Base-by-base conservation (phyloP, 1,140 invertebrate species). In the Cardiocondyla obscurior region DNA sequence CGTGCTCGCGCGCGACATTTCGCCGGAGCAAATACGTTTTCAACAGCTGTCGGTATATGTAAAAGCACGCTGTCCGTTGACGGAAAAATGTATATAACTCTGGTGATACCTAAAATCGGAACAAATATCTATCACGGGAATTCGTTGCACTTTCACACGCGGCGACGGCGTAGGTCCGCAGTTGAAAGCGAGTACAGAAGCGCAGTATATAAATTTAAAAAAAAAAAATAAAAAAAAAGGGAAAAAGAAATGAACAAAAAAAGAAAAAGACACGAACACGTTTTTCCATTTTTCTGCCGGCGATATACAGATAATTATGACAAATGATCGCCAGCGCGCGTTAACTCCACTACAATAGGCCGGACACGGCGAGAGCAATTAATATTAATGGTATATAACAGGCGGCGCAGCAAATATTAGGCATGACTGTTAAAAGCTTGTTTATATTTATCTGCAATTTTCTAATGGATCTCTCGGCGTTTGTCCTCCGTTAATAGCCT, bases 41-140 rank as follows among this genome's bases (percentile, higher is more conserved):
- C 36, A 69, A 79, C 51, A 79, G 74, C 74, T 79, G 74, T 79
- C 74, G 46, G 33, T 33, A 57, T 36, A 79, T 69, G 62, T 79
- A 79, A 79, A 79, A 79, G 46, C 74, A 12, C 49, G 16, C 46
- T 67, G 49, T 55, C 46, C 74, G 60, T 12, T 67, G 62, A 69
- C 46, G 62, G 46, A 53, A 79, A 79, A 79, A 79, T 25, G 62
- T 79, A 79, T 77, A 77, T 79, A 19, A 30, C 46, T 3, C 62
- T n/a, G 36, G 12, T 36, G 46, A 79, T 79, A 79, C 62, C 74
- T 79, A 79, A 79, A 79, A 79, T 79, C 74, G 46, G 36, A 79
- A 79, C 49, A 69, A 79, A 79, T 79, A 79, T 79, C 33, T 46
- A 79, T 79, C 74, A 79, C n/a, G 22, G 62, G 19, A 69, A 79